A percentile compares a stretch with the other conserved stretches of the same genome.
Conservation (phyloP, 2,888 invertebrate genomes). For the Euphydryas editha region DNA sequence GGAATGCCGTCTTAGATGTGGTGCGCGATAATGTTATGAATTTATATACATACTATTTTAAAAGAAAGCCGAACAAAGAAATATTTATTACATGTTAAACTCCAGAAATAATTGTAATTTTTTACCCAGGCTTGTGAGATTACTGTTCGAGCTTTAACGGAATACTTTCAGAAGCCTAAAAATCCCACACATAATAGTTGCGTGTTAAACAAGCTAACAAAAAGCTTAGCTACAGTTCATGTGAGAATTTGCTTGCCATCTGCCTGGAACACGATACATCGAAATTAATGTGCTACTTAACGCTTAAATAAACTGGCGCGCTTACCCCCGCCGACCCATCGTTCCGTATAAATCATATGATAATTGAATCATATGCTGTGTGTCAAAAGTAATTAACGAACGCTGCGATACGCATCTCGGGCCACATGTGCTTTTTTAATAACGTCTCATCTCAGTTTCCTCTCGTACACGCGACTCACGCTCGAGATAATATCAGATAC, state of each 20-base stretch:
- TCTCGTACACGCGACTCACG: conserved; percentile 73
- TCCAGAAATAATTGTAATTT: background rate
- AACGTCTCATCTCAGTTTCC: conserved; percentile 73
- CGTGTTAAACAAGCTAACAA: conserved; percentile 58
- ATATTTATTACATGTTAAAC: background rate
- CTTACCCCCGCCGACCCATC: conserved; percentile 63
- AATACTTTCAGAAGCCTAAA: background rate
- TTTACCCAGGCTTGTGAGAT: too few species aligned
- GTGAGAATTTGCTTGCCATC: conserved; percentile 71
- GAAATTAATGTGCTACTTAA: conserved; percentile 76
- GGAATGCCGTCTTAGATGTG: conserved; percentile 68
- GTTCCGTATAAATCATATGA: conserved; percentile 78
- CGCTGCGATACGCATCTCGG: conserved; percentile 80
- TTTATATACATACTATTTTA: conserved; percentile 58
- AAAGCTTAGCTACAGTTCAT: conserved; percentile 62
- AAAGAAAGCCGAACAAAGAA: conserved; percentile 31
- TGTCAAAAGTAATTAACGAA: conserved; percentile 82
- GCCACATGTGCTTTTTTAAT: conserved; percentile 82
- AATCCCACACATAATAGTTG: conserved; percentile 65
- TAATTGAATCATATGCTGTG: conserved; percentile 84
- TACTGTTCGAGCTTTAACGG: background rate
- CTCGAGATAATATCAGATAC: conserved; percentile 77
- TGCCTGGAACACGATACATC: conserved; percentile 69
- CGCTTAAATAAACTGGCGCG: conserved; percentile 71
- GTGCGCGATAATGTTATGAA: conserved; percentile 65